A percentile compares a stretch with the other conserved stretches of the same genome.
Evolutionary conservation across 1,140 invertebrate genomes (phyloP).

Genomic region (Neodiprion pinetum): DNA sequence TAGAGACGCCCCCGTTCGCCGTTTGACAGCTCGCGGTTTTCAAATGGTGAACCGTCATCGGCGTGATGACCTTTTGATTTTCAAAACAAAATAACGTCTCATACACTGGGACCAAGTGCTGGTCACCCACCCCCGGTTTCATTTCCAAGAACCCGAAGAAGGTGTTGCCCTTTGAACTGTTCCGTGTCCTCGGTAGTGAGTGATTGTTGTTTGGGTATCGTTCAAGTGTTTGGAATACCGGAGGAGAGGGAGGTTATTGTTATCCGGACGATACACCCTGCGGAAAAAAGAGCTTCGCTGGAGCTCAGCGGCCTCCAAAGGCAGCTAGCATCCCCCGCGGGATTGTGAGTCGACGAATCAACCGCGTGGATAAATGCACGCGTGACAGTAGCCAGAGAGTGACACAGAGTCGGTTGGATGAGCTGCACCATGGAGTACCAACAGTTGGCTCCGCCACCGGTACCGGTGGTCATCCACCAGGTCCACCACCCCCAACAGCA

Average conservation of each 20-base stretch:
- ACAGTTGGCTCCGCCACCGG: slow-evolving; percentile 57
- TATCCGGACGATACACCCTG: too few species aligned
- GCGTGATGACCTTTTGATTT: neutral
- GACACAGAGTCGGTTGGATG: slow-evolving; percentile 33
- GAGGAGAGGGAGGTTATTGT: too few species aligned
- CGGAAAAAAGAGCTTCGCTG: too few species aligned
- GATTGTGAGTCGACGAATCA: too few species aligned
- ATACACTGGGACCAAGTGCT: neutral
- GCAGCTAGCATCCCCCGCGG: too few species aligned
- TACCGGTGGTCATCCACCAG: slow-evolving; percentile 50
- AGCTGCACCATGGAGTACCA: slow-evolving; percentile 60
- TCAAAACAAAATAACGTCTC: neutral
- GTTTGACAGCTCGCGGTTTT: slow-evolving; percentile 10
- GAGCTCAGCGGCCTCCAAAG: too few species aligned
- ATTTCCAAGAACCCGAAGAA: slow-evolving; percentile 22
- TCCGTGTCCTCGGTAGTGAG: too few species aligned
- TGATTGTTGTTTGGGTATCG: too few species aligned
- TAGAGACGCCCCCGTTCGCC: neutral
- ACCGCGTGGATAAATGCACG: slow-evolving; percentile 21
- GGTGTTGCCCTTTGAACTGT: too few species aligned
- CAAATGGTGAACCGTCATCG: neutral
- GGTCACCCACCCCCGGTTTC: neutral
- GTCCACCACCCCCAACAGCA: slow-evolving; percentile 47
- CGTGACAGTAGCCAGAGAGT: slow-evolving; percentile 27
- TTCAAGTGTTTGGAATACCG: too few species aligned